Evolutionary conservation across 2,888 invertebrate species (phyloP).

Genomic region (Cerastoderma edule): DNA sequence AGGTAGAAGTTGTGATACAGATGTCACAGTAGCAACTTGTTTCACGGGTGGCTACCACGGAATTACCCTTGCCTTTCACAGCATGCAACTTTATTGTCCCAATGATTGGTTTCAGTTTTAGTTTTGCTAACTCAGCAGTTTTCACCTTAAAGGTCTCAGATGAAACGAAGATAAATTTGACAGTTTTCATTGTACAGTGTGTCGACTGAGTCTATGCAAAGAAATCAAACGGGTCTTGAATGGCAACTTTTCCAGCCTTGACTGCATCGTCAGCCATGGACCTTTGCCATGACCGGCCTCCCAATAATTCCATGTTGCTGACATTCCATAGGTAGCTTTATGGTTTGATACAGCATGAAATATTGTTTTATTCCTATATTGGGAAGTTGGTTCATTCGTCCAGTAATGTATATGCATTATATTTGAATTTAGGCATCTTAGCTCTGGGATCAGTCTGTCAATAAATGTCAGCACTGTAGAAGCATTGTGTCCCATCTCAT

Average conservation of each 20-base stretch:
- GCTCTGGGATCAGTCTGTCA: slow-evolving; percentile 38
- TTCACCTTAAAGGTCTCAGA: not conserved
- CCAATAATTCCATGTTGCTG: slow-evolving; percentile 28
- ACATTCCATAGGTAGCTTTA: not conserved
- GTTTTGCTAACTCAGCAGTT: not conserved
- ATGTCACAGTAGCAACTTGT: slow-evolving; percentile 5
- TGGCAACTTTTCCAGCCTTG: slow-evolving; percentile 16
- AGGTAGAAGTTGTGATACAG: not conserved
- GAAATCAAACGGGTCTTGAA: slow-evolving; percentile 5
- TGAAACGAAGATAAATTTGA: not conserved
- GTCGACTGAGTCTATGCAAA: not conserved
- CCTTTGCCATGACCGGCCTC: slow-evolving; percentile 28
- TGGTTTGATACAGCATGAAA: slow-evolving; percentile 43
- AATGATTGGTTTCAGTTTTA: not conserved
- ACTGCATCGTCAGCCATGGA: slow-evolving; percentile 25
- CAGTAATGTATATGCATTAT: slow-evolving; percentile 28
- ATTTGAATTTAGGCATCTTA: slow-evolving; percentile 30
- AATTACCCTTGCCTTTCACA: not conserved
- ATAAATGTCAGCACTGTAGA: slow-evolving; percentile 50
- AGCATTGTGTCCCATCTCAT: slow-evolving; percentile 52
- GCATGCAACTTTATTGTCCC: slow-evolving; percentile 4
- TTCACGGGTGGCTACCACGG: not conserved
- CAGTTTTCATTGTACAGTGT: not conserved
- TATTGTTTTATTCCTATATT: slow-evolving; percentile 52
- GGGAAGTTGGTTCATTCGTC: slow-evolving; percentile 38